Evolutionary conservation across 2,888 invertebrate genomes (phyloP).

Genomic region (Idaea dimidiata): DNA sequence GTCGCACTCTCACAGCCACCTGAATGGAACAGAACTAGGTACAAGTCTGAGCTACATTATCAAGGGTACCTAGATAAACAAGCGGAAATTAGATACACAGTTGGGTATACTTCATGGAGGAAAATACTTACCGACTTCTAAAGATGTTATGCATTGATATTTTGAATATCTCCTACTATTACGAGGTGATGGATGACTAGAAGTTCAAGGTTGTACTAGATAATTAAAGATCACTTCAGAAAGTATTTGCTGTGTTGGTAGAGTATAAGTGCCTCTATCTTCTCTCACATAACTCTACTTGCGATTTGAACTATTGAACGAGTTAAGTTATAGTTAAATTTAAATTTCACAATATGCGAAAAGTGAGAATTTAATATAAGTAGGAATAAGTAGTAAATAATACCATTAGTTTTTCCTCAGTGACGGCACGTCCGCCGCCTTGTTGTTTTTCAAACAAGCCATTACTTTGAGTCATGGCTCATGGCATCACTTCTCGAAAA

Average conservation of each 20-base stretch:
- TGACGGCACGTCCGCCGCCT: conserved; percentile 58
- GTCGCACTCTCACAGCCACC: conserved; percentile 96
- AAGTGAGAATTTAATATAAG: background rate
- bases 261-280: background rate
- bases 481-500: conserved; percentile 53
- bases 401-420: conserved; percentile 75
- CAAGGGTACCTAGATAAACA: background rate
- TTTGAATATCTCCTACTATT: no score
- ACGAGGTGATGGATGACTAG: background rate
- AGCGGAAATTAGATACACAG: background rate
- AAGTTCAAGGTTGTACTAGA: background rate
- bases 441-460: conserved; percentile 58
- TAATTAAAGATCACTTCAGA: background rate
- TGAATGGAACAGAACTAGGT: conserved; percentile 48
- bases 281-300: background rate
- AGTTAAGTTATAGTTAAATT: background rate
- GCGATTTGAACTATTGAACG: background rate
- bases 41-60: conserved; percentile 1
- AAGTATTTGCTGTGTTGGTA: background rate
- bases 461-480: conserved; percentile 74
- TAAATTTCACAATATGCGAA: background rate
- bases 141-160: no score
- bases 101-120: no score
- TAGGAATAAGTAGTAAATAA: background rate
- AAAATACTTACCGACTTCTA: no score